These are phyloP conservation scores for Brenthis hecate DNA, from an alignment of 2,888 invertebrate genomes.

Conservation along the genomic window DNA sequence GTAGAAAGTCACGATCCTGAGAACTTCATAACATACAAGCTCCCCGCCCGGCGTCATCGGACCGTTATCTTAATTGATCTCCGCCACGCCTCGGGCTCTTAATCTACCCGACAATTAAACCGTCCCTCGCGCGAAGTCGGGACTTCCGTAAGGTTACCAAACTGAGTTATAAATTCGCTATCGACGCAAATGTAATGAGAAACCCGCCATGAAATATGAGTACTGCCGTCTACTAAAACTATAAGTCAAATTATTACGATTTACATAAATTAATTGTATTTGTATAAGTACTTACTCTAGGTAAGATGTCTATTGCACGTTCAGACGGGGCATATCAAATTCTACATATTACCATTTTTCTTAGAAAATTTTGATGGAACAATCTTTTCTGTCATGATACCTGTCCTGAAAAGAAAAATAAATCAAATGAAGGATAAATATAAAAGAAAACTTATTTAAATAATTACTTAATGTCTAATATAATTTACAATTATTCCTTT, in stretches of 20 bases:
- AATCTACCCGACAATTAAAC: slow-evolving; percentile 17
- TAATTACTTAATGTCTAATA: too few relatives aligned
- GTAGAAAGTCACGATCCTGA: slow-evolving; percentile 15
- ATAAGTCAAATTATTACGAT: background rate
- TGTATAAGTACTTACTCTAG: background rate
- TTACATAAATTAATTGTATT: slow-evolving; percentile 6
- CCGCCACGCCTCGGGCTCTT: slow-evolving; percentile 20
- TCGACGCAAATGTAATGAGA: slow-evolving; percentile 20
- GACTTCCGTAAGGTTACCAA: slow-evolving; percentile 20
- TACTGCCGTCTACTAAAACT: background rate
- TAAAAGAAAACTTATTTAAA: too few relatives aligned
- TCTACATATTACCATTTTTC: too few relatives aligned
- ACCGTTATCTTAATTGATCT: slow-evolving; percentile 36
- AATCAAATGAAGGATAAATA: too few relatives aligned
- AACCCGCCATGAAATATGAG: slow-evolving; percentile 16
- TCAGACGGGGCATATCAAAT: too few relatives aligned
- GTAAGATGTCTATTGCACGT: too few relatives aligned
- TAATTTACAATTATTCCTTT: too few relatives aligned
- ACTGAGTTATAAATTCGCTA: slow-evolving; percentile 19
- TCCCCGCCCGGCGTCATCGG: slow-evolving; percentile 28
- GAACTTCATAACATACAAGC: slow-evolving; percentile 32
- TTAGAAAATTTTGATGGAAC: too few relatives aligned
- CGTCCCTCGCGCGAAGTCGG: background rate
- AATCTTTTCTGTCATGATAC: too few relatives aligned
- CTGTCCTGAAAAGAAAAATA: too few relatives aligned